Base-by-base conservation (phyloP, 92 coral and sea anemone genomes). In the Phenganax subtilis region DNA sequence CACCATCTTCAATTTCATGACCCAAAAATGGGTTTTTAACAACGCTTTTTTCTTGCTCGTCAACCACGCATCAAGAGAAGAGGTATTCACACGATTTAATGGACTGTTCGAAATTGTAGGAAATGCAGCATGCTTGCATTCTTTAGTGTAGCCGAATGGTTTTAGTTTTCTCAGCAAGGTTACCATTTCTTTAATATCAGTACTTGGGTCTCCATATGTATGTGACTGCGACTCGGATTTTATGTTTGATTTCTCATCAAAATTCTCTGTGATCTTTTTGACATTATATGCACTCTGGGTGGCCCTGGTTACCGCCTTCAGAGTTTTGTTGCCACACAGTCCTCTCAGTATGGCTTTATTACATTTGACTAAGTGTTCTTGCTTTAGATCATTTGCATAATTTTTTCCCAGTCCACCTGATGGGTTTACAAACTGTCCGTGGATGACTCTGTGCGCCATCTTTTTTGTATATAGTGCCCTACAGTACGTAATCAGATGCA, bases 91-190 rank as follows among this genome's bases (percentile, higher is more conserved):
- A 75, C 86, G 60, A 30, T 89, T 85, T 53, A 89, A 77, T n/a
- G 89, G 87, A 37, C 81, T 86, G 57, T 86, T 89, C 55, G 84
- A 15, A 53, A 80, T 84, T 15, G 47, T 51, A 12, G 89, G 88
- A 58, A 82, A 89, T 28, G 84, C 44, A 37, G 51, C 58, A 14
- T 80, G 81, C 12, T 54, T 11, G 15, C 86, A 58, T n/a, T 59
- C 80, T 57, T 20, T 52, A 29, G 27, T 15, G 28, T 9, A 74
- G 29, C 14, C 30, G 14, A 83, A 83, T 62, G 86, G 75, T 59
- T 75, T 55, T 12, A 73, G 29, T 53, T 74, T 51, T 51, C 63
- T 74, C 11, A 74, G 58, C 17, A 83, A 54, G 14, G 47, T 59
- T 8, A 60, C 75, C 86, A 75, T 89, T 30, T 84, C 88, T 70